These are phyloP conservation scores for Zaprionus davidi DNA, from an alignment of 1,140 invertebrate genomes.

Conservation along the genomic window DNA sequence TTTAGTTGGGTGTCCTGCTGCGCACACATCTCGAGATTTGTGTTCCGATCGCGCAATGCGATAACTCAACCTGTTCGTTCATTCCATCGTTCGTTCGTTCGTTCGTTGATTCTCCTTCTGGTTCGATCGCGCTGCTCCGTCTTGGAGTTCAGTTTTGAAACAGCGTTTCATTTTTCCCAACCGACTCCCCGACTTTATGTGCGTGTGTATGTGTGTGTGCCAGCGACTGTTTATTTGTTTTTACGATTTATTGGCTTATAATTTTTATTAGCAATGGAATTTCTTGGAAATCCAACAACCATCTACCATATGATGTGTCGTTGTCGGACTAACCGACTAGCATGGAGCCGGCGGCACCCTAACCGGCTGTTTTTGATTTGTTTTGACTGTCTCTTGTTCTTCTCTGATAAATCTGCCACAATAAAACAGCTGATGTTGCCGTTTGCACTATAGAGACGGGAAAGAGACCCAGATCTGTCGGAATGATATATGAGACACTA, in stretches of 20 bases:
- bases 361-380: conserved; percentile 40
- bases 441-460: not conserved
- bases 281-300: conserved; percentile 64
- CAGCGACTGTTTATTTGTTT: conserved; percentile 59
- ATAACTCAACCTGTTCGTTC: conserved; percentile 78
- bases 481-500: not conserved
- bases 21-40: conserved; percentile 78
- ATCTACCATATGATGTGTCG: conserved; percentile 53
- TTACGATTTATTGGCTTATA: conserved; percentile 80
- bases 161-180: conserved; percentile 62
- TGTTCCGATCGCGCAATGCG: conserved; percentile 79
- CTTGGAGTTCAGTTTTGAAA: conserved; percentile 36
- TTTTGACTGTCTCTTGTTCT: conserved; percentile 18
- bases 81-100: not conserved
- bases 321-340: conserved; percentile 2
- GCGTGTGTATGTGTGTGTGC: conserved; percentile 20
- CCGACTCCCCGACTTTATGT: not conserved
- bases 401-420: conserved; percentile 8
- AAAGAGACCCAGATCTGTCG: not conserved
- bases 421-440: conserved; percentile 30
- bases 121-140: conserved; percentile 19
- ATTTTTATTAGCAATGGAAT: conserved; percentile 79
- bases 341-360: not conserved
- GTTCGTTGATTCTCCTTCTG: conserved; percentile 1
- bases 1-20: conserved; percentile 82